These are phyloP conservation scores for Oncopeltus fasciatus DNA, from an alignment of 1,140 invertebrate genomes.

Conservation along the genomic window DNA sequence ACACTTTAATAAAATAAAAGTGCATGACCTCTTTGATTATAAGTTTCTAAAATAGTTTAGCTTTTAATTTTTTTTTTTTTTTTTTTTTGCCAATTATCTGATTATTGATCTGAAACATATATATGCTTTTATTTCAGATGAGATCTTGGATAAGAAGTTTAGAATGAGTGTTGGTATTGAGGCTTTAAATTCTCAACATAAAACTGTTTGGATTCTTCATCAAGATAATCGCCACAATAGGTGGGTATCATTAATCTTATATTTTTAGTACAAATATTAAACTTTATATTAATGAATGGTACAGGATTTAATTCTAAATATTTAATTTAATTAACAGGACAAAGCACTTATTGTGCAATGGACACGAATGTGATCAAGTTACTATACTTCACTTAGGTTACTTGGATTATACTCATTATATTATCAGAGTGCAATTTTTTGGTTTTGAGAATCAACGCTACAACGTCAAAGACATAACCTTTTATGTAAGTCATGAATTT, in stretches of 20 bases:
- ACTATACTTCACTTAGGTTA: constrained; percentile 81
- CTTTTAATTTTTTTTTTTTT: no score
- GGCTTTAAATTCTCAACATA: constrained; percentile 56
- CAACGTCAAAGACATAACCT: constrained; percentile 67
- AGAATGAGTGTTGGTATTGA: constrained; percentile 67
- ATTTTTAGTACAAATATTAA: constrained; percentile 4
- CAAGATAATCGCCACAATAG: constrained; percentile 51
- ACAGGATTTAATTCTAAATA: neutral
- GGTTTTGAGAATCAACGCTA: constrained; percentile 71
- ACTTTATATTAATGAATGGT: neutral
- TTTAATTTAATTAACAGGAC: constrained; percentile 48
- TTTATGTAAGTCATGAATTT: constrained; percentile 71
- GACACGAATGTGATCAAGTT: constrained; percentile 72
- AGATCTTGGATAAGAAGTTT: constrained; percentile 76
- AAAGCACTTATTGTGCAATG: constrained; percentile 63
- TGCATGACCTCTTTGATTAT: no score
- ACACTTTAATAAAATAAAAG: no score
- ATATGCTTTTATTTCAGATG: constrained; percentile 50
- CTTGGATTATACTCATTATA: constrained; percentile 74
- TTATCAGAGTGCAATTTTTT: constrained; percentile 69
- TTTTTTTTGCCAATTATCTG: no score
- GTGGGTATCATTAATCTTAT: constrained; percentile 26
- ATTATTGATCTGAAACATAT: no score
- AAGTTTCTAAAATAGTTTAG: no score
- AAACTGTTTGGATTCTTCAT: constrained; percentile 45